These are phyloP conservation scores for Drosophila yooni DNA, from an alignment of 2,888 invertebrate species.

Conservation along the genomic window DNA sequence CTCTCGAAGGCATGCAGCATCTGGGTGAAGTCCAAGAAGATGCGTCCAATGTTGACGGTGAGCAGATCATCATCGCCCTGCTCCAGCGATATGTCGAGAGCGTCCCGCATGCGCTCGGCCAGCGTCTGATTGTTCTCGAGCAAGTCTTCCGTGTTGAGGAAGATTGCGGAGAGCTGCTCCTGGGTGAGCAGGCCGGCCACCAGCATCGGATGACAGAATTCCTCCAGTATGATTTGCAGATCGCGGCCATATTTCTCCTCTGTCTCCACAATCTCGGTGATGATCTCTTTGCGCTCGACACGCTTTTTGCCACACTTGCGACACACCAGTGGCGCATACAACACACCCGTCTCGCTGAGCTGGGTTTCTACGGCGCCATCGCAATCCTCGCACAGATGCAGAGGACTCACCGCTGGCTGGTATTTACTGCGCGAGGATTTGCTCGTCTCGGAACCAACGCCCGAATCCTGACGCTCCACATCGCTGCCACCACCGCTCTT, in stretches of 20 bases:
- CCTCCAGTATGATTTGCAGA: conserved; percentile 95
- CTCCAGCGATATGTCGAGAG: conserved; percentile 93
- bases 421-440: conserved; percentile 92
- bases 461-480: conserved; percentile 96
- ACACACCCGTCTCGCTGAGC: conserved; percentile 89
- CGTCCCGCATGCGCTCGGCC: conserved; percentile 93
- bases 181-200: conserved; percentile 95
- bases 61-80: conserved; percentile 93
- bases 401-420: conserved; percentile 86
- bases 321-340: conserved; percentile 92
- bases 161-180: conserved; percentile 96
- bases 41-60: conserved; percentile 95
- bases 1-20: conserved; percentile 98
- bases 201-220: conserved; percentile 96
- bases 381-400: conserved; percentile 93
- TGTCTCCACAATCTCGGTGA: conserved; percentile 97
- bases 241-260: conserved; percentile 98
- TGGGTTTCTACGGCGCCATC: conserved; percentile 92
- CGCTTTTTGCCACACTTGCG: conserved; percentile 95
- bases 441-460: conserved; percentile 96
- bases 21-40: conserved; percentile 94
- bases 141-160: conserved; percentile 96
- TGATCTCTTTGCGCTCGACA: conserved; percentile 96
- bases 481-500: conserved; percentile 85
- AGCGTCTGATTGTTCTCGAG: conserved; percentile 94